phyloP scores from a whole-genome alignment of 2,888 invertebrate species.

The Thera britannica region DNA sequence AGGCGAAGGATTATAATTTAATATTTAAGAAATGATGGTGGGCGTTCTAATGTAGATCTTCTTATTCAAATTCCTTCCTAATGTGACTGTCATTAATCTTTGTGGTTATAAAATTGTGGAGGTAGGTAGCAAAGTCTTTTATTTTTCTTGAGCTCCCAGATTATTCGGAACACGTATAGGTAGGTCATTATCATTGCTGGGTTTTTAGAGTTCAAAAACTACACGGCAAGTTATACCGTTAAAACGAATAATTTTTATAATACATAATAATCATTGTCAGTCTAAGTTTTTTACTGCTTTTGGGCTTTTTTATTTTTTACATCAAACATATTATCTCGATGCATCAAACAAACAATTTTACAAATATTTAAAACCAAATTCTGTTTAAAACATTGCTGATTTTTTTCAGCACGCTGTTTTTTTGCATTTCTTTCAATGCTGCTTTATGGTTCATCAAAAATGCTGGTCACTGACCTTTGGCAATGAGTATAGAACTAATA shows the following conservation, averaged over 20 bases:
- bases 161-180: conserved; percentile 9
- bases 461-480: neutral
- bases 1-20: conserved; percentile 58
- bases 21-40: conserved; percentile 45
- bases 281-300: too few species aligned
- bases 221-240: neutral
- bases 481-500: neutral
- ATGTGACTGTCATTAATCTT: conserved; percentile 35
- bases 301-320: too few species aligned
- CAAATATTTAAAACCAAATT: too few species aligned
- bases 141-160: conserved; percentile 16
- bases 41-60: conserved; percentile 48
- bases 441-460: neutral
- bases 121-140: conserved; percentile 23
- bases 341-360: too few species aligned
- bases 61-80: conserved; percentile 46
- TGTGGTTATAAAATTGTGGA: conserved; percentile 20
- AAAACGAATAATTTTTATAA: too few species aligned
- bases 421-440: too few species aligned
- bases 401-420: too few species aligned
- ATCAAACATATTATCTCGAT: too few species aligned
- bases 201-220: neutral
- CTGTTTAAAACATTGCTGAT: too few species aligned
- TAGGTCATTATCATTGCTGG: conserved; percentile 2
- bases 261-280: too few species aligned